Percentiles rank a stretch among this genome's conserved stretches.
These are phyloP conservation scores for Callitettix versicolor DNA, from an alignment of 1,140 invertebrate species.

Conservation along the genomic window DNA sequence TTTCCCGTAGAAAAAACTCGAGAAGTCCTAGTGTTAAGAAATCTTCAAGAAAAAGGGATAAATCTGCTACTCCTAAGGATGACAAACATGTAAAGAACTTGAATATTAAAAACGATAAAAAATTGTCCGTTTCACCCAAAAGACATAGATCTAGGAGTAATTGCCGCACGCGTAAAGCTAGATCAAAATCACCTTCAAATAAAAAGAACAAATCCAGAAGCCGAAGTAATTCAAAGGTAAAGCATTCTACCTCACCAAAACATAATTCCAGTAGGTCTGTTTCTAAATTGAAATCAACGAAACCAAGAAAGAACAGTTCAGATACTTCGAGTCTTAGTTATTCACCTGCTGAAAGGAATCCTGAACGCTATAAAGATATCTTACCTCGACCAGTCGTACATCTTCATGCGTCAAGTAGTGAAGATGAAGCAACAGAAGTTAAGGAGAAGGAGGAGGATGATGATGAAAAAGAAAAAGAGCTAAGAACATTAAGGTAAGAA, in stretches of 20 bases:
- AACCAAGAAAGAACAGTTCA: conserved; percentile 14
- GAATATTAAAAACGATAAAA: neutral
- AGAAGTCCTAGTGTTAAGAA: neutral
- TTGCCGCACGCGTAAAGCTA: neutral
- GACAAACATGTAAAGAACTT: neutral
- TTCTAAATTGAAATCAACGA: conserved; percentile 16
- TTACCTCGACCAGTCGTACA: conserved; percentile 22
- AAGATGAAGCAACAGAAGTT: conserved; percentile 16
- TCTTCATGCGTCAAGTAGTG: conserved; percentile 14
- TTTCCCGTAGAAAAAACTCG: neutral
- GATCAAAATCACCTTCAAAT: neutral
- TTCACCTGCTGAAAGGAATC: conserved; percentile 24
- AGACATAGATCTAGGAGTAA: conserved; percentile 1
- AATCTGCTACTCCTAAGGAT: neutral
- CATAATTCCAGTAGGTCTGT: neutral
- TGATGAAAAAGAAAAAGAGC: conserved; percentile 24
- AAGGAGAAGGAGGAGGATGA: conserved; percentile 12
- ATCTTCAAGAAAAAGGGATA: conserved; percentile 1
- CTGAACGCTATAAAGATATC: conserved; percentile 24
- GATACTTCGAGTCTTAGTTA: conserved; percentile 23
- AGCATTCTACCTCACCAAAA: neutral
- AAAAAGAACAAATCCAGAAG: conserved; percentile 9
- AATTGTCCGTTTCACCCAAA: neutral
- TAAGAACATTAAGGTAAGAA: conserved; percentile 20
- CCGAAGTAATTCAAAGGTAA: conserved; percentile 1